Base-by-base conservation (phyloP, 53 echinoderm and acorn worm species). In the Luidia sarsii region DNA sequence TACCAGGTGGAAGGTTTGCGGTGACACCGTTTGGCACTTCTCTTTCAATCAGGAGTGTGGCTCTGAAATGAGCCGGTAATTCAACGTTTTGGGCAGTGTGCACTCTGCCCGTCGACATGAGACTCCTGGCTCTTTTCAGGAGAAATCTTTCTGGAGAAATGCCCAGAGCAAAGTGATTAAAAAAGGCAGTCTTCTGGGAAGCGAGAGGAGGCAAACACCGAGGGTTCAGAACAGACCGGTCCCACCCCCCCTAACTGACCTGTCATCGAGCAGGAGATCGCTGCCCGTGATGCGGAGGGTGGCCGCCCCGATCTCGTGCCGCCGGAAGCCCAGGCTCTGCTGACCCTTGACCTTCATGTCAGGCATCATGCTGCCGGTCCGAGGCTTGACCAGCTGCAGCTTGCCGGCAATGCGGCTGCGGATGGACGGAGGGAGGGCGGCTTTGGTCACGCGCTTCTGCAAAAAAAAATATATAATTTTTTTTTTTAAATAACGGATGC, bases 321-420 rank as follows among this genome's bases (percentile, higher is more conserved):
- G 50, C 33, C 60, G 80, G 29, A 67, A 83, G 14, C 64, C 82
- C 14, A 89, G 36, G 22, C 39, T 71, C 34, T 71, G 73, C 30
- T 85, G 83, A 55, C 64, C 56, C 50, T 67, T 82, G 23, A 80
- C 85, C 82, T 89, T 92, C 18, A 86, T 49, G 31, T 89, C 92
- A 46, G 95, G 95, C 81, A 92, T 65, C 72, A 92, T 75, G 59
- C 85, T 75, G 2, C 95, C 95, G 3, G 81, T 61, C 39, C 91
- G 82, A 15, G 95, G 90, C 53, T 92, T 95, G 46, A 92, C 92
- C 10, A 95, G 86, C 29, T 82, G 64, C 68, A 95, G 70, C 57
- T 90, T 95, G 27, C 85, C 87, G 7, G 92, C 95, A 6, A 95
- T 87, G 30, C 95, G 74, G 2, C 83, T 86, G 10, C 88, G 64